Evolutionary conservation across 2,888 invertebrate genomes (phyloP).

Genomic region (Harpalus rubripes): DNA sequence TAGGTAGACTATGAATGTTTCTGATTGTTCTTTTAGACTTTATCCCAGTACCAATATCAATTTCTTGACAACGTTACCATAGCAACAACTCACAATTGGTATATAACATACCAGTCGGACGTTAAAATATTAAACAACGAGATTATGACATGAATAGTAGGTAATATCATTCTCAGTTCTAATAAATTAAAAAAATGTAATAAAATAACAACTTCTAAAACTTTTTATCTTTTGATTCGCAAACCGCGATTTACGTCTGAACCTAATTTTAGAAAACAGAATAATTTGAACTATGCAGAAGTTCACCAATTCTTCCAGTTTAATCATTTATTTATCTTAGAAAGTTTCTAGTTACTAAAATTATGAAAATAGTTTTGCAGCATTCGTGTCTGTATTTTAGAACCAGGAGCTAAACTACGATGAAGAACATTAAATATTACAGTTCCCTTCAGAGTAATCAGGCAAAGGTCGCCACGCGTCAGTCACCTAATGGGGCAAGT

Average conservation of each 20-base stretch:
- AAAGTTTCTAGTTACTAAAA: background rate
- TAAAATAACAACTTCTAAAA: background rate
- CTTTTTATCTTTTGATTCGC: background rate
- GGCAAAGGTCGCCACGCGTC: constrained; percentile 30
- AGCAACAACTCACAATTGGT: too few relatives aligned
- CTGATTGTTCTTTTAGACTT: too few relatives aligned
- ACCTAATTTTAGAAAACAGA: background rate
- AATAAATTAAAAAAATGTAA: background rate
- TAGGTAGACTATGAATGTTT: too few relatives aligned
- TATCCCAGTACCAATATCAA: too few relatives aligned
- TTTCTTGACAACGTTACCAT: too few relatives aligned
- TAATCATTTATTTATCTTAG: background rate
- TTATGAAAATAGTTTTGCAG: background rate
- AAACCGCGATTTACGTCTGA: background rate
- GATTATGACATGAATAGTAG: too few relatives aligned
- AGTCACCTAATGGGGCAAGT: constrained; percentile 38
- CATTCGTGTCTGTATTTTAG: background rate
- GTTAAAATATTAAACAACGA: too few relatives aligned
- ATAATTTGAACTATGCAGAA: background rate
- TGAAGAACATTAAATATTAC: constrained; percentile 23
- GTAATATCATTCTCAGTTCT: background rate
- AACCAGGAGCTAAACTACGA: background rate
- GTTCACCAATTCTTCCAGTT: background rate
- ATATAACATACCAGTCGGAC: too few relatives aligned
- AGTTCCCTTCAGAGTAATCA: constrained; percentile 39